Conservation (phyloP, 53 echinoderm and acorn worm species). For the Henricia sp. region DNA sequence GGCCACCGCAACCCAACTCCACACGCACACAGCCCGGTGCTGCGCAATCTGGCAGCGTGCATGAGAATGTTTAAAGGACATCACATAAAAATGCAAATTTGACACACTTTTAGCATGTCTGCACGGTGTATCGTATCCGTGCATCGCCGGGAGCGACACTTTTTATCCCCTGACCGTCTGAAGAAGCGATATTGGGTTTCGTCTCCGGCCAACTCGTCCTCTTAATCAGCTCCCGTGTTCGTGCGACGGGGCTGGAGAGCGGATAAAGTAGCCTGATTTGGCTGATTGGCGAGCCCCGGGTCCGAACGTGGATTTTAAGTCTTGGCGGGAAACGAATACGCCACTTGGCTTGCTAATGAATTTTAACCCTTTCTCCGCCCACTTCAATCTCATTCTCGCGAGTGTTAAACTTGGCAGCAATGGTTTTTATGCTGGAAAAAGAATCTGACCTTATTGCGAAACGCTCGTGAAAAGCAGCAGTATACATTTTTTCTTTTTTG, state of each 20-base stretch:
- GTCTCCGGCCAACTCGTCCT: not conserved
- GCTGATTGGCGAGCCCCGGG: conserved; percentile 13
- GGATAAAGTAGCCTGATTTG: conserved; percentile 53
- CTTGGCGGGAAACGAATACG: conserved; percentile 8
- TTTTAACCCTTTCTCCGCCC: too few relatives aligned
- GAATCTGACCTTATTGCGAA: too few relatives aligned
- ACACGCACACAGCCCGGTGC: not conserved
- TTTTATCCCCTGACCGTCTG: conserved; percentile 5
- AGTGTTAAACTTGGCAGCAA: too few relatives aligned
- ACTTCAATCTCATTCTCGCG: too few relatives aligned
- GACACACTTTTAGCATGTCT: conserved; percentile 19
- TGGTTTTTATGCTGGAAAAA: too few relatives aligned
- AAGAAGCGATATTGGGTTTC: conserved; percentile 45
- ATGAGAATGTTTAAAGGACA: conserved; percentile 31
- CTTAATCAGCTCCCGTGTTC: not conserved
- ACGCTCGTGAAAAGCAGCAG: too few relatives aligned
- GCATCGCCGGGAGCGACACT: conserved; percentile 2
- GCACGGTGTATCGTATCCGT: conserved; percentile 1
- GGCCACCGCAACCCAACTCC: not conserved
- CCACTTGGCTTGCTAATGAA: not conserved
- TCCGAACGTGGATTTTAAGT: conserved; percentile 25
- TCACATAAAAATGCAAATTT: conserved; percentile 53
- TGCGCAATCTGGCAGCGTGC: not conserved
- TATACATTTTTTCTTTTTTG: too few relatives aligned
- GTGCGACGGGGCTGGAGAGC: conserved; percentile 20